Evolutionary conservation across 2,797 vertebrate genomes (phyloP), one percentile per base, ranked within the genome.

Genomic region (Loriculus beryllinus): DNA sequence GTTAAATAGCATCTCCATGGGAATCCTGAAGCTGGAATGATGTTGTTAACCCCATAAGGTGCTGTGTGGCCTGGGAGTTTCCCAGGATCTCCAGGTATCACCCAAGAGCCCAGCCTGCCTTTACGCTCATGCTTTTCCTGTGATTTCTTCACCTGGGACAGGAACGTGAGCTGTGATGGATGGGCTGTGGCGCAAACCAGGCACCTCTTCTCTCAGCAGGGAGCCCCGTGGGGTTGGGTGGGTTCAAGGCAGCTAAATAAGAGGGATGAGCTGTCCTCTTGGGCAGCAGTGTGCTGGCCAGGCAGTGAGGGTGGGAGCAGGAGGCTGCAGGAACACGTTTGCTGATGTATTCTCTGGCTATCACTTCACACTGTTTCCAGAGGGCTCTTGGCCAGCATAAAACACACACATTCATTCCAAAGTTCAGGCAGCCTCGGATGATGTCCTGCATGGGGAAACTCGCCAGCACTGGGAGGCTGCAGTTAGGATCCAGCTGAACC

Each of bases 261-360:
- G 64, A 52, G 19, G 29, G 39, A 49, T 84, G 87, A 60, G 56
- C 48, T 0, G 7, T 78, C 14, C 10, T 84, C 14, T 33, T 65
- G 49, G 6, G 69, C 2, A 1, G 31, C 59, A 72, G 70, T 19
- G 8, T 14, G 19, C 29, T 42, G 45, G 29, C 28, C 5, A 6
- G 67, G 77, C 3, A 0, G 35, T 1, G 12, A 71, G 52, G 45
- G 82, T 40, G 59, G 65, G 80, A 70, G 40, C 3, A 1, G 43
- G 82, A 88, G 62, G 45, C 51, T 13, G 1, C 9, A 90, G 80
- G 89, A 91, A 82, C 81, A 47, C 15, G 47, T 78, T 88, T 82
- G 86, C 86, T 96, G 87, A 93, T 71, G 82, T 88, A 42, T 78
- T 88, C 88, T 74, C 60, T 92, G 89, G 87, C 90, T 75, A 8